Conservation (phyloP, 2,888 invertebrate species). For the Leptinotarsa peninsularis region DNA sequence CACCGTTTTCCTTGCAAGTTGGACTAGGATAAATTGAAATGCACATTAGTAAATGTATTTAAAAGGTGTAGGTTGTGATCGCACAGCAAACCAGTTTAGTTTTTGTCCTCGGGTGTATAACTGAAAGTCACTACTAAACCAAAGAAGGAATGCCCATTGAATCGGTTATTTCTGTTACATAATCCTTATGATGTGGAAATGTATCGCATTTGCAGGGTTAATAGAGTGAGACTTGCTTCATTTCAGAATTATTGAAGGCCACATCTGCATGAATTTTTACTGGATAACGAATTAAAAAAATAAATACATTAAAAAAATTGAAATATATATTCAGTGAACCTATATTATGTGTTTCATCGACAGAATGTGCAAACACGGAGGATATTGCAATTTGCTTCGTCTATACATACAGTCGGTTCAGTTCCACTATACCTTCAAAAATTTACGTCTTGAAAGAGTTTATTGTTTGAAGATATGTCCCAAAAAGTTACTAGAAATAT, state of each 20-base stretch:
- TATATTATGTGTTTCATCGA: too few species aligned
- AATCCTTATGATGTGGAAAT: conserved; percentile 2
- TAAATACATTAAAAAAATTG: too few species aligned
- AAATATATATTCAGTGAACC: too few species aligned
- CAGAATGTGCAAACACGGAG: too few species aligned
- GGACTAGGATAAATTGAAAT: conserved; percentile 4
- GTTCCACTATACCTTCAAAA: too few species aligned
- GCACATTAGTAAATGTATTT: conserved; percentile 9
- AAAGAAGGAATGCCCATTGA: conserved; percentile 13
- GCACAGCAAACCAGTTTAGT: conserved; percentile 19
- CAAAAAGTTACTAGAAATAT: too few species aligned
- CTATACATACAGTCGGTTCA: too few species aligned
- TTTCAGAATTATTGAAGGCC: background rate
- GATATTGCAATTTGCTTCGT: too few species aligned
- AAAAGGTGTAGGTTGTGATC: conserved; percentile 19
- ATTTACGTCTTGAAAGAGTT: too few species aligned
- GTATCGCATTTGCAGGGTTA: background rate
- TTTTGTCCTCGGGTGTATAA: conserved; percentile 13
- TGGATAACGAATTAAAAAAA: too few species aligned
- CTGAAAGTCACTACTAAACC: conserved; percentile 10
- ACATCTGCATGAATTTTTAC: too few species aligned
- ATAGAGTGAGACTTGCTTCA: background rate
- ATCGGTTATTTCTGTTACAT: conserved; percentile 5
- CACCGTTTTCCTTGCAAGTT: conserved; percentile 4
- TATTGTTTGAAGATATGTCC: too few species aligned